Evolutionary conservation across 2,888 invertebrate species (phyloP).

Genomic region (Pediacus dermestoides): DNA sequence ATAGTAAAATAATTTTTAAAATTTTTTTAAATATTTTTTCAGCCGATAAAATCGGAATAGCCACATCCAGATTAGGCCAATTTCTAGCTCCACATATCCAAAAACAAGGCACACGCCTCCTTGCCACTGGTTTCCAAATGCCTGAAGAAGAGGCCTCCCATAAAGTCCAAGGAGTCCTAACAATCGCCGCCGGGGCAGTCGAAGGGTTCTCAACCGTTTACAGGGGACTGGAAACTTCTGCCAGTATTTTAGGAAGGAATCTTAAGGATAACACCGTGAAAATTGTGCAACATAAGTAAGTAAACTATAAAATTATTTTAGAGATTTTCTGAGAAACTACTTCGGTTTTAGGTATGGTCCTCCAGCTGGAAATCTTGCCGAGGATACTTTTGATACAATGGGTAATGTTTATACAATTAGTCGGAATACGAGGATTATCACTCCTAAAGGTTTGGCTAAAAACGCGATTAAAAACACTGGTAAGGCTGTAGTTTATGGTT

Average conservation of each 20-base stretch:
- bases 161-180: slow-evolving; percentile 58
- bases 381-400: slow-evolving; percentile 63
- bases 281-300: slow-evolving; percentile 70
- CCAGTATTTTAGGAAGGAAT: slow-evolving; percentile 60
- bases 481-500: slow-evolving; percentile 15
- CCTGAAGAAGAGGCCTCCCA: slow-evolving; percentile 54
- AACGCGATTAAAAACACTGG: slow-evolving; percentile 55
- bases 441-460: slow-evolving; percentile 64
- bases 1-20: slow-evolving; percentile 1
- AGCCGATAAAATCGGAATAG: slow-evolving; percentile 61
- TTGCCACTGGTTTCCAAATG: slow-evolving; percentile 57
- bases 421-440: slow-evolving; percentile 62
- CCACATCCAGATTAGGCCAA: slow-evolving; percentile 64
- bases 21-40: slow-evolving; percentile 14
- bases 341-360: slow-evolving; percentile 60
- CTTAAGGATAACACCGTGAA: slow-evolving; percentile 71
- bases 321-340: slow-evolving; percentile 1
- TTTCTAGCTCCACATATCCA: slow-evolving; percentile 67
- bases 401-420: slow-evolving; percentile 67
- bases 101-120: slow-evolving; percentile 58
- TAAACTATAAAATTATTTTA: slow-evolving; percentile 11
- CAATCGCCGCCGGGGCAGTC: slow-evolving; percentile 68
- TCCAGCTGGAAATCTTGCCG: slow-evolving; percentile 62
- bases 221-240: slow-evolving; percentile 67
- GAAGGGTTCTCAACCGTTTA: slow-evolving; percentile 70